phyloP scores from a whole-genome alignment of 2,113 vertebrate species.

The Leucoraja erinaceus region DNA sequence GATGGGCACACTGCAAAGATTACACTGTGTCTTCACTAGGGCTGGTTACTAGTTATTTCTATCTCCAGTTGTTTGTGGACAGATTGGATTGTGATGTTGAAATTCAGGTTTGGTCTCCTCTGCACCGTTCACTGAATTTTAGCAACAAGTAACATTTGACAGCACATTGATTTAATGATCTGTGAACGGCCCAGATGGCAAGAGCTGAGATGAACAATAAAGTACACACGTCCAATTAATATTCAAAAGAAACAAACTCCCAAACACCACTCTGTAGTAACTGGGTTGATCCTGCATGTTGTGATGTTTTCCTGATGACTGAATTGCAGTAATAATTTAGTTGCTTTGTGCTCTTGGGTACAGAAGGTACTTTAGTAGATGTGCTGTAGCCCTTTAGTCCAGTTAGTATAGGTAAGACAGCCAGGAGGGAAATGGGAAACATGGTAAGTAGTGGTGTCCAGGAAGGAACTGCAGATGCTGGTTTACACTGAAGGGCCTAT shows the following conservation, averaged over 20 bases:
- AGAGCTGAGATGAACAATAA: slow-evolving; percentile 11
- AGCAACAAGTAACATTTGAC: background rate
- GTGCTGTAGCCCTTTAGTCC: background rate
- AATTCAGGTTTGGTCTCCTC: background rate
- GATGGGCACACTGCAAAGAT: background rate
- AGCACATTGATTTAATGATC: background rate
- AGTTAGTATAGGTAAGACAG: background rate
- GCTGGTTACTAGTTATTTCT: background rate
- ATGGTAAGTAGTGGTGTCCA: background rate
- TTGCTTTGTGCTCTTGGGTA: background rate
- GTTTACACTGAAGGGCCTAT: background rate
- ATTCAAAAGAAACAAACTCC: slow-evolving; percentile 34
- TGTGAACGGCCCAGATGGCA: slow-evolving; percentile 29
- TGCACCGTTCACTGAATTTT: background rate
- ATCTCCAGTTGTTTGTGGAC: background rate
- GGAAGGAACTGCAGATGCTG: too few species aligned
- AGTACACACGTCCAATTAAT: slow-evolving; percentile 15
- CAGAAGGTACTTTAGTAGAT: slow-evolving; percentile 10
- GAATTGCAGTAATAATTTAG: slow-evolving; percentile 25
- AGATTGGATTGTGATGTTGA: background rate
- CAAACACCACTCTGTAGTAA: slow-evolving; percentile 12
- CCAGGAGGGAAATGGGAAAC: background rate
- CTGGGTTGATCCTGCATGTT: background rate
- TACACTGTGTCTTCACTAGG: background rate
- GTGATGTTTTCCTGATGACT: slow-evolving; percentile 10